Base-by-base conservation (phyloP, 2,888 invertebrate genomes). In the Athrips mouffetella region DNA sequence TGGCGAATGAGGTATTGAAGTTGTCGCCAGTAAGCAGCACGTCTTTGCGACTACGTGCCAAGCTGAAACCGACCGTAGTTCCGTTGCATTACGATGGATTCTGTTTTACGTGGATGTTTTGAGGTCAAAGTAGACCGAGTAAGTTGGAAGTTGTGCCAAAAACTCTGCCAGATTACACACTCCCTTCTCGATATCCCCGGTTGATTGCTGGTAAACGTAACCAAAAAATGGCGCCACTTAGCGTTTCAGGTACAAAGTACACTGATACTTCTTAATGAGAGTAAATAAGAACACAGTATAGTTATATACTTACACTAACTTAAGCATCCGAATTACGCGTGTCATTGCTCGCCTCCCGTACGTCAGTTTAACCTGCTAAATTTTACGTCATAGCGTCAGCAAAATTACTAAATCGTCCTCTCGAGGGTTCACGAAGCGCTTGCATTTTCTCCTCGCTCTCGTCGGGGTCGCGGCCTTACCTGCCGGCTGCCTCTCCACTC, bases 101-200 rank as follows among this genome's bases (percentile, higher is more conserved):
- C 11, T 0, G 37, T 1, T 37, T 37, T 20, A n/a, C 6, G 21
- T 5, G n/a, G 37, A 10, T 11, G 7, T 20, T 2, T 18, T n/a
- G n/a, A 4, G 21, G n/a, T 37, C 20, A 10, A 37, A 21, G 37
- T 37, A 37, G 37, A 11, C 11, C n/a, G 21, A 11, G n/a, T 21
- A 18, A 35, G 16, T 35, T 18, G 18, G 20, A 35, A 37, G 37
- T 21, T 37, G 35, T 37, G 37, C 37, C 37, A 37, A 21, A 21
- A 37, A 20, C 33, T 33, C 15, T 7, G 33, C 11, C 10, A 30
- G 2, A n/a, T n/a, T 2, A n/a, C n/a, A 2, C 30, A 30, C n/a
- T 16, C 33, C 33, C 5, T 16, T 2, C 7, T n/a, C 27, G 27
- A 27, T 27, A 27, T 27, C n/a, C 18, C n/a, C 18, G 21, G 11